Evolutionary conservation across 2,888 invertebrate genomes (phyloP).

Genomic region (Taphrorychus bicolor): DNA sequence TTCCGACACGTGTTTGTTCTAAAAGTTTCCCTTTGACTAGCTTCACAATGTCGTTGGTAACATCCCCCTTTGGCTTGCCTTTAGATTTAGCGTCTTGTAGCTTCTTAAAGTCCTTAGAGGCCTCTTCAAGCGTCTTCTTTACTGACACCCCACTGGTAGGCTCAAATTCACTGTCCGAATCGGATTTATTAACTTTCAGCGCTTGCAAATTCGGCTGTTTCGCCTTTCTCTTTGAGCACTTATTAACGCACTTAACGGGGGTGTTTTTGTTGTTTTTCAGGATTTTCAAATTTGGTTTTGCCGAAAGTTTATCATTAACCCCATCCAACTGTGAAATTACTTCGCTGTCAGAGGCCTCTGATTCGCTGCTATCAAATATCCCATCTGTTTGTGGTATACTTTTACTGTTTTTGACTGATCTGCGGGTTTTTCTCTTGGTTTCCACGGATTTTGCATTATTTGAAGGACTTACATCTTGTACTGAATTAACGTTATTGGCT

Average conservation of each 20-base stretch:
- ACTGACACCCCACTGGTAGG: constrained; percentile 13
- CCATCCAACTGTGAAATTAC: too few species aligned
- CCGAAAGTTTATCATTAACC: not conserved
- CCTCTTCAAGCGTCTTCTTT: constrained; percentile 33
- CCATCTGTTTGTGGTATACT: too few species aligned
- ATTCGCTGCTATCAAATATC: too few species aligned
- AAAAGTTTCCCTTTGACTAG: constrained; percentile 53
- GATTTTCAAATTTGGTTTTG: not conserved
- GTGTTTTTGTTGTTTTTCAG: not conserved
- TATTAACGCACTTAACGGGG: not conserved
- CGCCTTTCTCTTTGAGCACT: not conserved
- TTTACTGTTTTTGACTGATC: too few species aligned
- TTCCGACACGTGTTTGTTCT: constrained; percentile 46
- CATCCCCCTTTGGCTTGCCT: constrained; percentile 51
- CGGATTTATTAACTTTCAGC: constrained; percentile 23
- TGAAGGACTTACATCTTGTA: too few species aligned
- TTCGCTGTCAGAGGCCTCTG: too few species aligned
- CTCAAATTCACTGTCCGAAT: constrained; percentile 51
- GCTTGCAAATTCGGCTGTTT: constrained; percentile 42
- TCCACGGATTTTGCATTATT: too few species aligned
- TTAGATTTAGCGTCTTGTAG: constrained; percentile 12
- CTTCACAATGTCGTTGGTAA: constrained; percentile 62
- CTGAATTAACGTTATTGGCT: too few species aligned
- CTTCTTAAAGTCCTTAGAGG: constrained; percentile 41
- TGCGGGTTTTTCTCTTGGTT: too few species aligned